Conservation (phyloP, 2,113 vertebrate species). For the Nibea coibor region DNA sequence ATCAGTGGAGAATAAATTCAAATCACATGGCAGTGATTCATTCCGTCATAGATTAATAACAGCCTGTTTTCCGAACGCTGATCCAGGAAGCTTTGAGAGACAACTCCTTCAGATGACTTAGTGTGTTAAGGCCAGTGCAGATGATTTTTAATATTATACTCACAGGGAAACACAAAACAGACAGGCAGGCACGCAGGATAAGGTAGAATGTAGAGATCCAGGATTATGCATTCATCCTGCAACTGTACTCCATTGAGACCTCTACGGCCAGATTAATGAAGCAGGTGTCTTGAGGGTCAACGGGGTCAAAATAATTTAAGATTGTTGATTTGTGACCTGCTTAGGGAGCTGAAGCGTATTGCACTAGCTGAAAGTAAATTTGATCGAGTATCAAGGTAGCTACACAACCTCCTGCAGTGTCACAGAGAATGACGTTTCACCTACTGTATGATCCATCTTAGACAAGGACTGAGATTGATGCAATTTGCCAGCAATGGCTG, state of each 20-base stretch:
- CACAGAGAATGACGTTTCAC: background rate
- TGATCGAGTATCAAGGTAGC: background rate
- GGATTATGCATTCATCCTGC: background rate
- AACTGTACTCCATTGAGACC: background rate
- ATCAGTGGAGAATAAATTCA: slow-evolving; percentile 56
- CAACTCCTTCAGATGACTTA: slow-evolving; percentile 33
- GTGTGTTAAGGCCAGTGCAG: slow-evolving; percentile 33
- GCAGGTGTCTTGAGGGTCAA: background rate
- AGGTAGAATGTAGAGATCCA: background rate
- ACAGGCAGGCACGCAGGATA: background rate
- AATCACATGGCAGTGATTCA: slow-evolving; percentile 42
- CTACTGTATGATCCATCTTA: background rate
- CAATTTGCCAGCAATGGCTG: background rate
- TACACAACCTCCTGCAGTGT: background rate
- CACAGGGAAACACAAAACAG: slow-evolving; percentile 28
- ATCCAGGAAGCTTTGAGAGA: slow-evolving; percentile 47
- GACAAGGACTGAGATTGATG: background rate
- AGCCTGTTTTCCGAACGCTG: slow-evolving; percentile 53
- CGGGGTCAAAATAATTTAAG: background rate
- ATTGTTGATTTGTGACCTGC: background rate
- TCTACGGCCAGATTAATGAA: background rate
- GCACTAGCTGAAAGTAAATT: background rate
- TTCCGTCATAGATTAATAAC: slow-evolving; percentile 55
- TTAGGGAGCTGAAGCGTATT: background rate
- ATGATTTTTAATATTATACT: slow-evolving; percentile 11